phyloP scores from a whole-genome alignment of 2,888 invertebrate genomes.

The Amphipyra berbera region DNA sequence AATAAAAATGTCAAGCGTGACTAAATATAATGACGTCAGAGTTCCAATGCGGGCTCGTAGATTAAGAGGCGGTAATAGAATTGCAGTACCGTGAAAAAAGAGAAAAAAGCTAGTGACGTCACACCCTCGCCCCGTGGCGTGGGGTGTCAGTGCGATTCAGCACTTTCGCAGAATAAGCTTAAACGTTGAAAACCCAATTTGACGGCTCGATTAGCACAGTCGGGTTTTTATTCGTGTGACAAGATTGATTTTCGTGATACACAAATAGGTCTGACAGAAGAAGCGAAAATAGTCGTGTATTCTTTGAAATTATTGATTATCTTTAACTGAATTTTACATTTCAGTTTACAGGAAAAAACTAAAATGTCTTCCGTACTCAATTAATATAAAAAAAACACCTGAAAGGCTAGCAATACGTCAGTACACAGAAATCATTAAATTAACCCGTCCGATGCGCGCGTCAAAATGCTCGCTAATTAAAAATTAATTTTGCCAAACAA shows the following conservation, averaged over 20 bases:
- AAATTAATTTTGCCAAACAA: conserved; percentile 61
- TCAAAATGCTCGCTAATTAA: conserved; percentile 54
- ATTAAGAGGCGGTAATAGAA: conserved; percentile 76
- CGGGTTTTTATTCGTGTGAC: conserved; percentile 62
- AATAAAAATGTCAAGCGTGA: conserved; percentile 67
- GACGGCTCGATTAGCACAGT: conserved; percentile 85
- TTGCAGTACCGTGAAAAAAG: conserved; percentile 79
- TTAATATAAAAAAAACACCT: neutral
- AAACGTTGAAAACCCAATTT: conserved; percentile 88
- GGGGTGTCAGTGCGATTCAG: conserved; percentile 83
- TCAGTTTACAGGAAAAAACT: neutral
- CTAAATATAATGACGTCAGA: conserved; percentile 66
- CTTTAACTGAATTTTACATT: neutral
- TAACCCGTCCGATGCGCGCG: conserved; percentile 33
- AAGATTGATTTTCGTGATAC: conserved; percentile 68
- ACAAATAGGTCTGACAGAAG: neutral
- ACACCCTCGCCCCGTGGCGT: conserved; percentile 68
- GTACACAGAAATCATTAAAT: conserved; percentile 11
- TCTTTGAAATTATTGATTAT: neutral
- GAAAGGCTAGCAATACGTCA: neutral
- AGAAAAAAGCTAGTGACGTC: conserved; percentile 77
- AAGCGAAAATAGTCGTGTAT: no score
- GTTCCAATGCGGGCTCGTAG: conserved; percentile 66
- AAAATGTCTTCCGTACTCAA: neutral
- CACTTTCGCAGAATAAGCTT: conserved; percentile 84